Conservation (phyloP, 2,797 vertebrate genomes). For the Poeciliopsis gracilis region DNA sequence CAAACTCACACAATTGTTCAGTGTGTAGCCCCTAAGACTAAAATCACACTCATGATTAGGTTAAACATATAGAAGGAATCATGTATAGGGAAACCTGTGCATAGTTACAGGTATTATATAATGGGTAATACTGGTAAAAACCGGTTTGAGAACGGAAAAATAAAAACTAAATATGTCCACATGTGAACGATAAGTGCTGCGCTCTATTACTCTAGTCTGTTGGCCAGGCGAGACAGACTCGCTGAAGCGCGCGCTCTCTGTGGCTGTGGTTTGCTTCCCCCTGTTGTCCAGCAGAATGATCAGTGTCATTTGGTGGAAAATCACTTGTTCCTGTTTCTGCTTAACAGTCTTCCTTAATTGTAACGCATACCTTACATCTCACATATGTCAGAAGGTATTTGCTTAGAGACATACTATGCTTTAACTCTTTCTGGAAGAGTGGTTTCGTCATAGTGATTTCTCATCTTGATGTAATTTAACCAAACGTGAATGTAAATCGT, state of each 20-base stretch:
- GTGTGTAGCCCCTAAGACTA: not conserved
- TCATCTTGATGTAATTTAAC: not conserved
- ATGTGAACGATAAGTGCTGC: not conserved
- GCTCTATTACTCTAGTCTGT: constrained; percentile 64
- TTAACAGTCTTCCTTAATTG: not conserved
- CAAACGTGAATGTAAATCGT: not conserved
- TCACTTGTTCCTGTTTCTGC: not conserved
- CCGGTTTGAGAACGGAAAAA: not conserved
- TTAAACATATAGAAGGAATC: not conserved
- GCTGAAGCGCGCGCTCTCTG: constrained; percentile 31
- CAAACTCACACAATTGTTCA: not conserved
- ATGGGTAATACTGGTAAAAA: not conserved
- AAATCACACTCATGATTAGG: not conserved
- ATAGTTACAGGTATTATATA: not conserved
- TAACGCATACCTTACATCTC: not conserved
- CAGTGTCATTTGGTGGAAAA: not conserved
- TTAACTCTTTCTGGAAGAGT: not conserved
- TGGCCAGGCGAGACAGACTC: not conserved
- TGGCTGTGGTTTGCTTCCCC: constrained; percentile 57
- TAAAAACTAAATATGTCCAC: not conserved
- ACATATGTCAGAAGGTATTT: not conserved
- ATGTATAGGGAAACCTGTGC: not conserved
- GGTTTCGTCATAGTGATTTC: not conserved
- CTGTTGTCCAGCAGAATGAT: constrained; percentile 37
- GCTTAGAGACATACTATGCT: not conserved